A percentile compares a stretch with the other conserved stretches of the same genome.
Conservation (phyloP, 2,113 vertebrate species). For the Rhinichthys klamathensis region DNA sequence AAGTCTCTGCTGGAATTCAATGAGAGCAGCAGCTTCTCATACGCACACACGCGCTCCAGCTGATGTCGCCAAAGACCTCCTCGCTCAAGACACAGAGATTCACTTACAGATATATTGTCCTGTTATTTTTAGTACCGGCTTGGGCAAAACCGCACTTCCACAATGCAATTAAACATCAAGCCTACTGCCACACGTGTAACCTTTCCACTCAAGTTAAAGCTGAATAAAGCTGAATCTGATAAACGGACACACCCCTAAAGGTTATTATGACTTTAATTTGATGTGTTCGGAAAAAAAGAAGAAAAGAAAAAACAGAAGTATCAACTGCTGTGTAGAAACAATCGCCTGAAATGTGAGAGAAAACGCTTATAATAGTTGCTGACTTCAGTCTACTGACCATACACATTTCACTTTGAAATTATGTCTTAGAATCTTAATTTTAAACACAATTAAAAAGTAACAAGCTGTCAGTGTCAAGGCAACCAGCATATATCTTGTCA, state of each 20-base stretch:
- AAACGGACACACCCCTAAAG: not conserved
- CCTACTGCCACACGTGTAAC: slow-evolving; percentile 1
- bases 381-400: not conserved
- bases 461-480: not conserved
- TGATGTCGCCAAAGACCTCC: slow-evolving; percentile 25
- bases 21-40: slow-evolving; percentile 19
- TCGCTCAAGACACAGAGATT: not conserved
- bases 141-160: not conserved
- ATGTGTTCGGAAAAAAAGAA: not conserved
- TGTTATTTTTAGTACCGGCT: slow-evolving; percentile 18
- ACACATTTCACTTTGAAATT: not conserved
- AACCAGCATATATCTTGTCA: not conserved
- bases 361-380: not conserved
- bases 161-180: not conserved
- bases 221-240: not conserved
- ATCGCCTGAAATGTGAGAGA: not conserved
- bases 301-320: no score
- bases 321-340: not conserved
- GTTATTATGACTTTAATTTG: not conserved
- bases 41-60: slow-evolving; percentile 30
- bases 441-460: not conserved
- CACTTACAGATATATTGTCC: slow-evolving; percentile 23
- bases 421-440: not conserved
- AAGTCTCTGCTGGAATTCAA: slow-evolving; percentile 58
- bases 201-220: not conserved